These are phyloP conservation scores for Drepanosiphum platanoidis DNA, from an alignment of 2,888 invertebrate species.

Conservation along the genomic window DNA sequence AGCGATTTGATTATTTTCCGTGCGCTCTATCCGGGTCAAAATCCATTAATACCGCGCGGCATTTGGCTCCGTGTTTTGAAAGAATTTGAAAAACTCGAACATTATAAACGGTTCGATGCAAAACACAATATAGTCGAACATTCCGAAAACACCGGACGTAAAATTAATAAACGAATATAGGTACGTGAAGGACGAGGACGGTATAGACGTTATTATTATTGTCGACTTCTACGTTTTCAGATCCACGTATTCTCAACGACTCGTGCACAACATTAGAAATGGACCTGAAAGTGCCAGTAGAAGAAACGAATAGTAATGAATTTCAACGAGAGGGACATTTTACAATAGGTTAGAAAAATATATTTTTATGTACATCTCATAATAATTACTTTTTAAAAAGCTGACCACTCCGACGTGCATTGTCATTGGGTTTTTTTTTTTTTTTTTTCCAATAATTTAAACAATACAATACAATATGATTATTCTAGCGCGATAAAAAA, in stretches of 20 bases:
- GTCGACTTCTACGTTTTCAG: neutral
- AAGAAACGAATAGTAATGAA: neutral
- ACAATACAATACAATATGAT: too few species aligned
- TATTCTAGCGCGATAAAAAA: too few species aligned
- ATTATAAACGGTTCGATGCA: neutral
- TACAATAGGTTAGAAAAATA: neutral
- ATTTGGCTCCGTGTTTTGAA: neutral
- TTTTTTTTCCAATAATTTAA: neutral
- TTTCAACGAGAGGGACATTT: neutral
- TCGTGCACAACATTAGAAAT: neutral
- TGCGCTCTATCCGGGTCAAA: neutral
- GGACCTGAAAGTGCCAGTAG: neutral
- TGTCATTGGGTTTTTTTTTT: neutral
- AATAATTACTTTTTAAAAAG: neutral
- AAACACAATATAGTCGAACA: conserved; percentile 1
- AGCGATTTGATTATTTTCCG: neutral
- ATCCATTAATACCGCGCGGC: neutral
- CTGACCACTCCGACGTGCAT: neutral
- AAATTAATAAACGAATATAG: conserved; percentile 19
- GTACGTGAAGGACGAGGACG: neutral
- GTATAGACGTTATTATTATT: conserved; percentile 11
- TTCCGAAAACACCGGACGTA: conserved; percentile 13
- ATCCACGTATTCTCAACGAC: conserved; percentile 1
- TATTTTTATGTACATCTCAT: neutral
- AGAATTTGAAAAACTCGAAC: conserved; percentile 26